Evolutionary conservation across 2,888 invertebrate species (phyloP).

Genomic region (Acanthococcus lagerstroemiae): DNA sequence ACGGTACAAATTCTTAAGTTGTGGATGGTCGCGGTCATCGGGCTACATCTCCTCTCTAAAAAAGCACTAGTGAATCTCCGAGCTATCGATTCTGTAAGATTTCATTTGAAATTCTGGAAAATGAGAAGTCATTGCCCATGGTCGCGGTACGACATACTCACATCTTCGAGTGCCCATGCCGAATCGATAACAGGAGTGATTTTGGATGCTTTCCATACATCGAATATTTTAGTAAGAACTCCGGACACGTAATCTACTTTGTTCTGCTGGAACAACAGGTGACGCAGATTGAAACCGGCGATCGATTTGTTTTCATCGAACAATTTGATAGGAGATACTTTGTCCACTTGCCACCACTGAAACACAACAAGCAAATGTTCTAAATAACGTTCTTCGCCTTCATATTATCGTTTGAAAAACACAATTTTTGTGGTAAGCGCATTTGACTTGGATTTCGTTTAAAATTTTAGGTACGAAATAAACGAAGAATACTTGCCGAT

Average conservation of each 20-base stretch:
- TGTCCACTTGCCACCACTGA: constrained; percentile 93
- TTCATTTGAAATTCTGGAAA: too few relatives aligned
- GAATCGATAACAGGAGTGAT: constrained; percentile 76
- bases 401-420: too few relatives aligned
- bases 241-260: constrained; percentile 59
- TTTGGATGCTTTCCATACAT: constrained; percentile 64
- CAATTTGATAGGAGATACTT: constrained; percentile 75
- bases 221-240: constrained; percentile 61
- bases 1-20: too few relatives aligned
- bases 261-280: constrained; percentile 68
- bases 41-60: too few relatives aligned
- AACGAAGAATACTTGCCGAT: constrained; percentile 55
- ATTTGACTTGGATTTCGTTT: neutral
- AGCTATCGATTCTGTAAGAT: too few relatives aligned
- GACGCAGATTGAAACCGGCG: constrained; percentile 71
- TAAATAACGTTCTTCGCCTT: neutral
- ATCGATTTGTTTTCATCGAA: constrained; percentile 81
- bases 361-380: too few relatives aligned
- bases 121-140: too few relatives aligned
- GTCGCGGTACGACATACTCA: constrained; percentile 49
- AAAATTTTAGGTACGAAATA: neutral
- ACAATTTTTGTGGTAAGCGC: too few relatives aligned
- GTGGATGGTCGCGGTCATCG: too few relatives aligned
- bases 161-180: constrained; percentile 78
- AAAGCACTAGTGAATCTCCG: too few relatives aligned